Base-by-base conservation (phyloP, 23 tunicate species). In the Phallusia fumigata region DNA sequence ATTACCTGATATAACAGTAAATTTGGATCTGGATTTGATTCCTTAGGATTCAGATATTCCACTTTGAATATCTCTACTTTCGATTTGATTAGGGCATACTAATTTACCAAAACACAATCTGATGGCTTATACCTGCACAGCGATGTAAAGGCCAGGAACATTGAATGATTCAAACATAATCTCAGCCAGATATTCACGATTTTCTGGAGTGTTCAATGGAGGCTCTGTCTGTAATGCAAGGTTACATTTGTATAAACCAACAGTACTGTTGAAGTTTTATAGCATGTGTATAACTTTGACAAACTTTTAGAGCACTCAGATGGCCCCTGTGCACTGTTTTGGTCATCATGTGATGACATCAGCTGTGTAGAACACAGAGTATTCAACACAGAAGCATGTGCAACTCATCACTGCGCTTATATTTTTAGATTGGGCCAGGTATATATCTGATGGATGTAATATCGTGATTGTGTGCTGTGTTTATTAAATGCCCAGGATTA, bases 121-220 rank as follows among this genome's bases (percentile, higher is more conserved):
- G n/a, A n/a, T n/a, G n/a, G n/a, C n/a, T 15, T 18, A 35, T 31
- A 87, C 96, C 80, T 95, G 99, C 0, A 95, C 99, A 16, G 99
- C 99, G 47, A 95, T 95, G 82, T 95, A 95, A 32, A 89, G 74
- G 0, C 99, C 99, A 19, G 99, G 99, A 24, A 97, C 97, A 78
- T 97, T 97, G 89, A 97, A 97, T 73, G 94, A 85, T 81, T 97
- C 99, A 76, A 97, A 97, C 99, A 97, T 97, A 40, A 97, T 97
- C 86, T 97, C 99, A 64, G 99, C 99, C 86, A 97, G 78, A 76
- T 97, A 97, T 86, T 97, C 99, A 0, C 99, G 88, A 58, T 97
- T 97, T 86, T 97, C 99, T 35, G 99, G 99, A 5, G 99, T 93
- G 87, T 97, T 97, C 35, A 97, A 75, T 2, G 99, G 99, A 18